Base-by-base conservation (phyloP, 2,797 vertebrate species). In the Leptoclinus maculatus region DNA sequence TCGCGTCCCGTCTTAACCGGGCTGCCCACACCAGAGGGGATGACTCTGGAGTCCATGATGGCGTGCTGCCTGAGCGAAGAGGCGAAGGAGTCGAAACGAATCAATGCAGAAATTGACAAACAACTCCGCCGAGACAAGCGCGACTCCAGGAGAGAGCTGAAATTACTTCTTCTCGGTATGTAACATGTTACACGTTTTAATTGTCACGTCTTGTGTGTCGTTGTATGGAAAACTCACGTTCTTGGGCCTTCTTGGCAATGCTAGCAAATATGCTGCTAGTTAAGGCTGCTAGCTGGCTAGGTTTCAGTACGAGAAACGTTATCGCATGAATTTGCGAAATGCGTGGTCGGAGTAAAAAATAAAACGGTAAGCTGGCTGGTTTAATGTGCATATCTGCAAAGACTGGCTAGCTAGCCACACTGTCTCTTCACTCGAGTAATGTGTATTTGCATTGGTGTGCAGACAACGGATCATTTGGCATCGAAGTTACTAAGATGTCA, bases 21-120 rank as follows among this genome's bases (percentile, higher is more conserved):
- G 91, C 91, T 91, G 90, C 85, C 86, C 71, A 83, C 84, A 88
- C 57, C 88, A 80, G 95, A 89, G 93, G 95, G 95, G 94, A 97
- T 98, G 97, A 97, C 97, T 95, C 95, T 97, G 95, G 97, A 97
- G 95, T 97, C 97, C 96, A 97, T 97, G 96, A 98, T 97, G 97
- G 97, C 97, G 94, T 98, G 97, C 93, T 98, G 97, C 96, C 96
- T 98, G 93, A 98, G 97, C 94, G 97, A 98, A 91, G 97, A 98
- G 96, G 96, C 96, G 94, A 98, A 98, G 95, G 97, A 98, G 95
- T 97, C 97, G 83, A 98, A 97, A 93, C 96, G 97, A 91, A 98
- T 98, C 96, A 98, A 98, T 94, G 97, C 96, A 85, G 97, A 98
- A 95, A 98, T 97, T 92, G 97, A 98, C 94, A 97, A 97, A 94